These are phyloP conservation scores for Trematomus bernacchii DNA, from an alignment of 2,797 vertebrate genomes.

Conservation along the genomic window DNA sequence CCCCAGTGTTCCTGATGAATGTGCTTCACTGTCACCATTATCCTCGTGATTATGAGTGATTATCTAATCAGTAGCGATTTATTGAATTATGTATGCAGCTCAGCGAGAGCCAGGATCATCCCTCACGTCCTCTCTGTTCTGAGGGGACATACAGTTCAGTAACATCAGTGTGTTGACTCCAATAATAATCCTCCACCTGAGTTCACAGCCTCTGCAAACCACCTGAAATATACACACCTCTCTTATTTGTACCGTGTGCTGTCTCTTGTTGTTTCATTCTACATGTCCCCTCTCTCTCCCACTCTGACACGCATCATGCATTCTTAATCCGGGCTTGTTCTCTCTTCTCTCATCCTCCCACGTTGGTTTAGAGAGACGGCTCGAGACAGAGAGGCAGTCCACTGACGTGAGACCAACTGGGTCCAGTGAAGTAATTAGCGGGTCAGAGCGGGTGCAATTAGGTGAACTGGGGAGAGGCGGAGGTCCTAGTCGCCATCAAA, in stretches of 20 bases:
- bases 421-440: constrained; percentile 80
- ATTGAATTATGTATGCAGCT: constrained; percentile 53
- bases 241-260: constrained; percentile 33
- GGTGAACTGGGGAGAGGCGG: constrained; percentile 67
- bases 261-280: constrained; percentile 46
- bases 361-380: constrained; percentile 27
- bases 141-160: constrained; percentile 23
- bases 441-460: constrained; percentile 80
- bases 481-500: constrained; percentile 77
- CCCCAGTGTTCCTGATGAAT: constrained; percentile 8
- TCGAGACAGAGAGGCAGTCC: constrained; percentile 44
- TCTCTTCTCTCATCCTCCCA: constrained; percentile 10
- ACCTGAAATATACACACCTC: constrained; percentile 16
- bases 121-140: constrained; percentile 13
- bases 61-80: constrained; percentile 54
- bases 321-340: constrained; percentile 59
- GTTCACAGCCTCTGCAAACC: constrained; percentile 19
- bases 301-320: constrained; percentile 48
- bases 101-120: constrained; percentile 25
- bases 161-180: constrained; percentile 14
- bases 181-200: constrained; percentile 18
- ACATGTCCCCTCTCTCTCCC: constrained; percentile 20
- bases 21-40: constrained; percentile 32
- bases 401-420: constrained; percentile 62
- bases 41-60: constrained; percentile 50